A percentile compares a stretch with the other conserved stretches of the same genome.
Conservation (phyloP, 2,113 vertebrate species). For the Rhegmatorhina hoffmannsi region DNA sequence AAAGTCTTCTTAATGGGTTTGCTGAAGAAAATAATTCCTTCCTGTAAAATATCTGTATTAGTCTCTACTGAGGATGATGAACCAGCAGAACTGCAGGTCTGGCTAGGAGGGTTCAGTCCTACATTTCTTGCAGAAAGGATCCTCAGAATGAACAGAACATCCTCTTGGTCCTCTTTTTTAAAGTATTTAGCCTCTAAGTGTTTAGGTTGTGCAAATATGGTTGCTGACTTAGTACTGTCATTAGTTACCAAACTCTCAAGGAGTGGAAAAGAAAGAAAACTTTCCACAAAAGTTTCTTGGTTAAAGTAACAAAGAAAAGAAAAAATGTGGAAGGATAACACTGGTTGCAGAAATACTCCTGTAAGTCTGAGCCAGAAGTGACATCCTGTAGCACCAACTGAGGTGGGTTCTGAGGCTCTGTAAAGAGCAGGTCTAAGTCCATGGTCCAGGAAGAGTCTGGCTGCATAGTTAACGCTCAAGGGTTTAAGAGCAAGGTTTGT, state of each 20-base stretch:
- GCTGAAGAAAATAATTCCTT: slow-evolving; percentile 42
- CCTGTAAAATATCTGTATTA: background rate
- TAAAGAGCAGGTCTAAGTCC: background rate
- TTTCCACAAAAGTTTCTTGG: background rate
- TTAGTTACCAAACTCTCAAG: background rate
- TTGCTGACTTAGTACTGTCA: background rate
- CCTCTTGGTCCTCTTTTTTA: background rate
- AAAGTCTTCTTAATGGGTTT: background rate
- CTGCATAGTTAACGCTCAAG: background rate
- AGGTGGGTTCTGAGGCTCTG: background rate
- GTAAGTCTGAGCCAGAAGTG: background rate
- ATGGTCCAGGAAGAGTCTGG: background rate
- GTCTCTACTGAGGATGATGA: background rate
- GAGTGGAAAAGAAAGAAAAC: background rate
- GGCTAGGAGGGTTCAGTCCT: background rate
- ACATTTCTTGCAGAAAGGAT: background rate
- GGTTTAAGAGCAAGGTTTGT: background rate
- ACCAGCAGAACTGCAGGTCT: background rate
- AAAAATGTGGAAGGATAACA: background rate
- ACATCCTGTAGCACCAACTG: background rate
- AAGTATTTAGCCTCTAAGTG: background rate
- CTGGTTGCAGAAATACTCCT: background rate
- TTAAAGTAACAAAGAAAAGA: background rate
- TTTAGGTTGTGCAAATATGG: background rate
- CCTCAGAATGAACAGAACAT: background rate